phyloP scores from a whole-genome alignment of 2,888 invertebrate species.

The Orthosia gracilis region DNA sequence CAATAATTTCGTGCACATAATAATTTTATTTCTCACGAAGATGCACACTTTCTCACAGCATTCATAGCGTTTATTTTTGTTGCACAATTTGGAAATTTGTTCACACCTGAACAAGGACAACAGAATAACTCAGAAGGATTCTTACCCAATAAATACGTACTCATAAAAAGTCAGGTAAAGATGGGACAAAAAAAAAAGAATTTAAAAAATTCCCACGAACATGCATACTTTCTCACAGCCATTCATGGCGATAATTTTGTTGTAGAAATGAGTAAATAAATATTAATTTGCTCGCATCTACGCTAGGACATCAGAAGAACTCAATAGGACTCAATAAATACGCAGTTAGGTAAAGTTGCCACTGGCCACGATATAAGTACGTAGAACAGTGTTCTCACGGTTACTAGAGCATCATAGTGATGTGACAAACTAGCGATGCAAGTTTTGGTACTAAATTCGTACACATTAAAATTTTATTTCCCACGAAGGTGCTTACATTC shows the following conservation, averaged over 20 bases:
- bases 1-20: no score
- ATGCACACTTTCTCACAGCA: neutral
- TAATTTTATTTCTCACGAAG: neutral
- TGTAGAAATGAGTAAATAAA: no score
- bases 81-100: neutral
- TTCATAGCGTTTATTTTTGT: neutral
- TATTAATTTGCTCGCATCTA: no score
- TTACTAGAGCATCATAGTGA: constrained; percentile 9
- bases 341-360: no score
- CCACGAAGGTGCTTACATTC: no score
- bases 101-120: neutral
- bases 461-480: neutral
- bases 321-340: no score
- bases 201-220: neutral
- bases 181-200: no score
- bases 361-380: neutral
- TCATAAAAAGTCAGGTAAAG: neutral
- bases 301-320: no score
- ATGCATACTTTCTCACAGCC: neutral
- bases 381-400: neutral
- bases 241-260: neutral
- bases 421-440: neutral
- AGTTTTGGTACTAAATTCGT: neutral
- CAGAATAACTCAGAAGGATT: constrained; percentile 14
- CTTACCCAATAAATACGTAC: no score